Evolutionary conservation across 1,140 invertebrate species (phyloP).

Genomic region (Drosophila repletoides): DNA sequence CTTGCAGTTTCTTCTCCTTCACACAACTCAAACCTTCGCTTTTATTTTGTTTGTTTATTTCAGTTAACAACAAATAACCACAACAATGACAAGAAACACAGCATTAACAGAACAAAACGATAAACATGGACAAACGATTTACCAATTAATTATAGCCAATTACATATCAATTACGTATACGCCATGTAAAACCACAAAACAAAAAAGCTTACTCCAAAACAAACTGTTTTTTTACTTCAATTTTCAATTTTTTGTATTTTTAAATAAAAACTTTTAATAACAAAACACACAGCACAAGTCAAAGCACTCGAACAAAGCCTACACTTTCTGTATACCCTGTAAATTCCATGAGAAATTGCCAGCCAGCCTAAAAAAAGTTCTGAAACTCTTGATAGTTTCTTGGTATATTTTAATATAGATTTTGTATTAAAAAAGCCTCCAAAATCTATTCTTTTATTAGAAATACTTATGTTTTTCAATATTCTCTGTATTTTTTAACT

Average conservation of each 20-base stretch:
- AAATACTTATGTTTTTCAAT: no score
- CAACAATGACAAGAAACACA: conserved; percentile 57
- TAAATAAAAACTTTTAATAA: conserved; percentile 3
- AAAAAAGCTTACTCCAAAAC: conserved; percentile 16
- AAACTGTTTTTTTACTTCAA: no score
- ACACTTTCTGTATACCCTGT: conserved; percentile 13
- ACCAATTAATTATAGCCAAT: conserved; percentile 44
- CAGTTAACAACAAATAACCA: conserved; percentile 49
- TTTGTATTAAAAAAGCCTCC: no score
- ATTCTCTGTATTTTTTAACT: no score
- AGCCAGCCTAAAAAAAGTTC: no score
- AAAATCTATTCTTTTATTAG: no score
- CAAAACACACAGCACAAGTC: conserved; percentile 36
- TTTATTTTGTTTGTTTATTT: conserved; percentile 11
- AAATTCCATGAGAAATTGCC: no score
- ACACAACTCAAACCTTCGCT: no score
- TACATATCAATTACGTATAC: conserved; percentile 59
- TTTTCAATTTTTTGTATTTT: not conserved
- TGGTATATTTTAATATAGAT: no score
- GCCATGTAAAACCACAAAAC: conserved; percentile 33
- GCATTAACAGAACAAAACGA: conserved; percentile 45
- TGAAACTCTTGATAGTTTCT: no score
- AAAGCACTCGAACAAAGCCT: conserved; percentile 20
- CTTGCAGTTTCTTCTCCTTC: not conserved
- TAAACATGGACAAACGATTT: conserved; percentile 37